Conservation (phyloP, 2,797 vertebrate genomes). For the Triplophysa bombifrons region DNA sequence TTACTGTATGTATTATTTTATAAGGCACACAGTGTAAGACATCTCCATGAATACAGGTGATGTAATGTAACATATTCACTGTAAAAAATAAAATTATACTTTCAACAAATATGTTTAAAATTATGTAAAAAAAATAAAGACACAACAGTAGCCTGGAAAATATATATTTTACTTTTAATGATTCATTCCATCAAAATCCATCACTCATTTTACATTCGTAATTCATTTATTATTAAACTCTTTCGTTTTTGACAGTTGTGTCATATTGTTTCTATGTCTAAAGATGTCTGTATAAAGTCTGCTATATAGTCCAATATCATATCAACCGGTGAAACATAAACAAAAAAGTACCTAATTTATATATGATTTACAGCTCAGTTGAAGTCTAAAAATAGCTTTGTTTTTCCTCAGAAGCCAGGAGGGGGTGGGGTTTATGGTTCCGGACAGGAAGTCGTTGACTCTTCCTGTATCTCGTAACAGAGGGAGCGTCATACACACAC, state of each 20-base stretch:
- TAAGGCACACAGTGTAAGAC: no score
- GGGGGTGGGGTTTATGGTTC: slow-evolving; percentile 84
- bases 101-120: no score
- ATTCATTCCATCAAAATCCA: no score
- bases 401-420: slow-evolving; percentile 89
- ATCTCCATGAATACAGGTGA: no score
- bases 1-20: no score
- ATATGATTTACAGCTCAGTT: slow-evolving; percentile 1
- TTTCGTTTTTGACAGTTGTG: neutral
- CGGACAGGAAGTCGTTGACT: slow-evolving; percentile 98
- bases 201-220: no score
- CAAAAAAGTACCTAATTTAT: neutral
- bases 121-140: no score
- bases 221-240: no score
- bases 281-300: neutral
- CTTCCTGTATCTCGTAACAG: slow-evolving; percentile 99
- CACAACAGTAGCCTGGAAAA: no score
- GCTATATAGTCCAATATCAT: neutral
- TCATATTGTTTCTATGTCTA: neutral
- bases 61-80: no score
- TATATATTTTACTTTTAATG: no score
- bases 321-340: neutral
- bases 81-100: no score
- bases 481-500: slow-evolving; percentile 92
- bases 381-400: slow-evolving; percentile 66